A percentile compares a stretch with the other conserved stretches of the same genome.
Evolutionary conservation across 2,888 invertebrate genomes (phyloP).

Genomic region (Zygogramma bicolorata): DNA sequence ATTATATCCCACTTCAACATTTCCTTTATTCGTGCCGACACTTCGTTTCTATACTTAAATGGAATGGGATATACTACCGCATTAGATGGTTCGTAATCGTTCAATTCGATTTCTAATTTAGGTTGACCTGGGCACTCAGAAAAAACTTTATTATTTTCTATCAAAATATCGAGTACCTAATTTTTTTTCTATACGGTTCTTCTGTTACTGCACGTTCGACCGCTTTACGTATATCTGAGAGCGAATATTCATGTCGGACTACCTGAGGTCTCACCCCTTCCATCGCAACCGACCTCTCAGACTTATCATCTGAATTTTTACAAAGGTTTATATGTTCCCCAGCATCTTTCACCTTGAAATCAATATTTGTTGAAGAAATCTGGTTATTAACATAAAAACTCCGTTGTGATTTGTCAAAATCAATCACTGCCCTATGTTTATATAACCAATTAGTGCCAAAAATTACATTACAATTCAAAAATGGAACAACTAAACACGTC

Average conservation of each 20-base stretch:
- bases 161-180: neutral
- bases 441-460: conserved; percentile 13
- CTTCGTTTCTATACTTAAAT: neutral
- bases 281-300: neutral
- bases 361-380: neutral
- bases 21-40: conserved; percentile 17
- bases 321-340: neutral
- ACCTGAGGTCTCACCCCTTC: neutral
- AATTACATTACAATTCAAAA: conserved; percentile 13
- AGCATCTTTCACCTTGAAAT: neutral
- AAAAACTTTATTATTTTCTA: neutral
- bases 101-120: conserved; percentile 14
- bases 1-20: conserved; percentile 31
- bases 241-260: neutral
- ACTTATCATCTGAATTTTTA: neutral
- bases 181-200: neutral
- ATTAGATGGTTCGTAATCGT: conserved; percentile 17
- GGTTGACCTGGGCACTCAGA: neutral
- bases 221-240: neutral
- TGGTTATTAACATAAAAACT: neutral
- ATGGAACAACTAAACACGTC: conserved; percentile 9
- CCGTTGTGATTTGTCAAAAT: conserved; percentile 13
- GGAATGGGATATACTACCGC: conserved; percentile 19
- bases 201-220: neutral
- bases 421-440: neutral